Evolutionary conservation across 2,797 vertebrate genomes (phyloP), one percentile per base, ranked within the genome.

Genomic region (Rhinatrema bivittatum): DNA sequence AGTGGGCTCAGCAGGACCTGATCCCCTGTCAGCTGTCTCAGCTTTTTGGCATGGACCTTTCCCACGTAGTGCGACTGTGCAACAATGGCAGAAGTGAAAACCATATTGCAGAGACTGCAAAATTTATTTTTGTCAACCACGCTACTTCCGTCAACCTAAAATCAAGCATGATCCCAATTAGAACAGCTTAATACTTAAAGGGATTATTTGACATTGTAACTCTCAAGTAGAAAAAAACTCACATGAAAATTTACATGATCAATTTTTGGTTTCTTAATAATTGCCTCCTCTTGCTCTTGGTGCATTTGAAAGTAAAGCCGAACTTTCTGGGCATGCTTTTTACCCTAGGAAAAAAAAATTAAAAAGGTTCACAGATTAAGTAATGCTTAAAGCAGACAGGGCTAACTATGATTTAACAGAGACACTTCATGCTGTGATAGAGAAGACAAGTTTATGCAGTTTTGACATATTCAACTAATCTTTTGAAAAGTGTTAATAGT

Each of bases 311-410:
- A 58, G 51, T 84, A 87, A 32, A 78, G 42, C 20, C 49, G 78
- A 49, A 94, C 65, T 58, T 87, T 90, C 52, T 85, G 81, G 46
- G 85, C 72, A 27, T 94, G 90, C 36, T 75, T 89, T 77, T 89
- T 89, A 45, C 92, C 89, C 91, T 97, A 59, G 25, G 44, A 76
- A 41, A 42, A 23, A 25, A 65, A 32, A 59, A n/a, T n/a, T 5
- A 37, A n/a, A 43, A 15, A 32, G 25, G 41, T 29, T n/a, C n/a
- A n/a, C n/a, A n/a, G n/a, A n/a, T n/a, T n/a, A n/a, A n/a, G n/a
- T n/a, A n/a, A n/a, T n/a, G n/a, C n/a, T n/a, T n/a, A n/a, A n/a
- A n/a, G n/a, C n/a, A n/a, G n/a, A n/a, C n/a, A n/a, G n/a, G n/a
- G n/a, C n/a, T n/a, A n/a, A n/a, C n/a, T n/a, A n/a, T n/a, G n/a